These are phyloP conservation scores for Phallusia fumigata DNA, from an alignment of 23 tunicate species.

Conservation along the genomic window DNA sequence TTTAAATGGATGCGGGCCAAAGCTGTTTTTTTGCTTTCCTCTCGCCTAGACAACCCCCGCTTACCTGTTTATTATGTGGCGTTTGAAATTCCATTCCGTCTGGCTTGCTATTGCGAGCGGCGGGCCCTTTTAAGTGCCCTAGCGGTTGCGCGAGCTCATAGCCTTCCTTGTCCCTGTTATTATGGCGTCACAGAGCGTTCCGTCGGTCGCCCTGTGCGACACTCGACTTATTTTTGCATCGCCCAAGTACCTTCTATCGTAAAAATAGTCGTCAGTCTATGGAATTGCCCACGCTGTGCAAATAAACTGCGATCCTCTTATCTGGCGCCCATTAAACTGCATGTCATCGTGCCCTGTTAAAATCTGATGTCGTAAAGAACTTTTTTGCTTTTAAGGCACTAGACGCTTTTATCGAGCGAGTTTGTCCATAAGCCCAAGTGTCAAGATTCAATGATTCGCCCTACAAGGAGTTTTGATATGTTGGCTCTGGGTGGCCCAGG, in stretches of 20 bases:
- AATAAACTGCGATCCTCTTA: constrained; percentile 1
- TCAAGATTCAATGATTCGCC: too few species aligned
- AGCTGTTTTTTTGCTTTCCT: background rate
- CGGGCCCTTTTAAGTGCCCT: background rate
- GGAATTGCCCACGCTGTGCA: constrained; percentile 1
- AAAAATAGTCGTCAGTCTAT: background rate
- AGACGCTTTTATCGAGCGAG: too few species aligned
- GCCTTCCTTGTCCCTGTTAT: background rate
- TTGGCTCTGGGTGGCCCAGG: too few species aligned
- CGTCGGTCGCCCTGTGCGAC: background rate
- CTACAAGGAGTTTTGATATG: too few species aligned
- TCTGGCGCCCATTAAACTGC: background rate
- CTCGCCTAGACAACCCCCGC: background rate
- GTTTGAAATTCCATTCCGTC: constrained; percentile 15
- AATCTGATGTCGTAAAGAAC: too few species aligned
- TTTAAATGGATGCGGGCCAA: constrained; percentile 4
- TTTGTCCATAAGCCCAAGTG: too few species aligned
- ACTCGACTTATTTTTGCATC: constrained; percentile 8
- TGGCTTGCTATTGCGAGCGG: background rate
- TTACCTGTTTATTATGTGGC: constrained; percentile 10
- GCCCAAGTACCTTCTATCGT: background rate
- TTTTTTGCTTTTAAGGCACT: too few species aligned
- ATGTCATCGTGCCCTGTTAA: background rate
- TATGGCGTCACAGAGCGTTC: constrained; percentile 8
- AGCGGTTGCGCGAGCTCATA: background rate